Evolutionary conservation across 2,113 vertebrate species (phyloP).

Genomic region (Tyto alba): DNA sequence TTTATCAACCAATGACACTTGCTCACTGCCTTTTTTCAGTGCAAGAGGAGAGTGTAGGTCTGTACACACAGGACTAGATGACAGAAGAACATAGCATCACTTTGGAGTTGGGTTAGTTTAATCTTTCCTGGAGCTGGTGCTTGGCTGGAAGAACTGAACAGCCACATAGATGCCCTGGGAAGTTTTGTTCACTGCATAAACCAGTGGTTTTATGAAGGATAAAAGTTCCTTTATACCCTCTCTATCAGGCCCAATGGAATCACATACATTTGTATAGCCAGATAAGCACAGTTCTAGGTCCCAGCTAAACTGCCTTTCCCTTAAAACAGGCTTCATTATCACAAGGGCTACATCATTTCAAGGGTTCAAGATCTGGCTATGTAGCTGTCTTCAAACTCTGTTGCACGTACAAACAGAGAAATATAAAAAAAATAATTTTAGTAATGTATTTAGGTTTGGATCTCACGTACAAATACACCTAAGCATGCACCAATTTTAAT

Average conservation of each 20-base stretch:
- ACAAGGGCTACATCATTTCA: background rate
- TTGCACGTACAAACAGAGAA: background rate
- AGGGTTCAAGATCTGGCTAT: background rate
- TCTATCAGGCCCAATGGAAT: background rate
- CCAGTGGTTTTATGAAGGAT: background rate
- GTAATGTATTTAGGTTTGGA: background rate
- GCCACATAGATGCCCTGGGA: background rate
- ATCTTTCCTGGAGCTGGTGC: background rate
- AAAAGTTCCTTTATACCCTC: background rate
- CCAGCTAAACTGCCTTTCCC: background rate
- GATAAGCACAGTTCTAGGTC: background rate
- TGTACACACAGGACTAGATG: background rate
- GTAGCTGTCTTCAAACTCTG: background rate
- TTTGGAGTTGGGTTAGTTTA: background rate
- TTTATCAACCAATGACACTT: background rate
- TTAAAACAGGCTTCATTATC: background rate
- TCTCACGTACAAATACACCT: background rate
- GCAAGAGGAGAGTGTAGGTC: background rate
- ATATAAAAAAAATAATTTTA: background rate
- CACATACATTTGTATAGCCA: background rate
- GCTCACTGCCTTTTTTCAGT: background rate
- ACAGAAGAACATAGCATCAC: background rate
- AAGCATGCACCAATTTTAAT: background rate
- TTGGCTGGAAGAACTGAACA: background rate
- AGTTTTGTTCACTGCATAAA: background rate